A percentile compares a stretch with the other conserved stretches of the same genome.
phyloP scores from a whole-genome alignment of 2,888 invertebrate genomes.

The Dryadula phaetusa region DNA sequence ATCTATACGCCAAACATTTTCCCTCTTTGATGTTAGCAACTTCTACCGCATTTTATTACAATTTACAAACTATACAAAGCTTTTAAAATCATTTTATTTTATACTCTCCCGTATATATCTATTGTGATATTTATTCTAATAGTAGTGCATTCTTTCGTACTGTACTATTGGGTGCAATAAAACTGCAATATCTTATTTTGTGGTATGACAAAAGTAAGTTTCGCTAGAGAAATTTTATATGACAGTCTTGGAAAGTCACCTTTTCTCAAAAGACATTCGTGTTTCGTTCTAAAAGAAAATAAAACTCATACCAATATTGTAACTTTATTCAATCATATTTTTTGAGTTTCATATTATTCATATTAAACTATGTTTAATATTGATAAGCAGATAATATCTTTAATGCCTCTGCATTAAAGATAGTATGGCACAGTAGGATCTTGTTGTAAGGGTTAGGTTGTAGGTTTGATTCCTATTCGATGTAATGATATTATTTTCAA shows the following conservation, averaged over 20 bases:
- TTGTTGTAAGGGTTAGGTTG: too few species aligned
- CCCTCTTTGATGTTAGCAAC: not conserved
- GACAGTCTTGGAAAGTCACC: slow-evolving; percentile 19
- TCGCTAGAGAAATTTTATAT: slow-evolving; percentile 40
- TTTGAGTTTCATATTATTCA: not conserved
- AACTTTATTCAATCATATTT: not conserved
- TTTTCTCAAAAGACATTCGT: slow-evolving; percentile 13
- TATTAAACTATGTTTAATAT: too few species aligned
- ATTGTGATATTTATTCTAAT: slow-evolving; percentile 16
- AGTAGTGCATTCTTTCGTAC: slow-evolving; percentile 25
- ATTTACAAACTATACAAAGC: not conserved
- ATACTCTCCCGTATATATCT: not conserved
- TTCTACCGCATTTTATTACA: not conserved
- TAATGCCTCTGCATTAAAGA: too few species aligned
- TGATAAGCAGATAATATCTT: too few species aligned
- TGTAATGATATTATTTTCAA: too few species aligned
- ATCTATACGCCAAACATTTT: too few species aligned
- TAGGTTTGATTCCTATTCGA: too few species aligned
- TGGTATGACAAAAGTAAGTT: slow-evolving; percentile 30
- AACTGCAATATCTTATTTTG: slow-evolving; percentile 44
- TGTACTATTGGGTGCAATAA: slow-evolving; percentile 43
- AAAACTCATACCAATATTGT: not conserved
- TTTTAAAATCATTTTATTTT: slow-evolving; percentile 12
- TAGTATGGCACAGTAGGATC: too few species aligned
- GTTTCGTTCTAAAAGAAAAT: slow-evolving; percentile 11